Conservation (phyloP, 2,888 invertebrate genomes). For the Drosophila macrospina region DNA sequence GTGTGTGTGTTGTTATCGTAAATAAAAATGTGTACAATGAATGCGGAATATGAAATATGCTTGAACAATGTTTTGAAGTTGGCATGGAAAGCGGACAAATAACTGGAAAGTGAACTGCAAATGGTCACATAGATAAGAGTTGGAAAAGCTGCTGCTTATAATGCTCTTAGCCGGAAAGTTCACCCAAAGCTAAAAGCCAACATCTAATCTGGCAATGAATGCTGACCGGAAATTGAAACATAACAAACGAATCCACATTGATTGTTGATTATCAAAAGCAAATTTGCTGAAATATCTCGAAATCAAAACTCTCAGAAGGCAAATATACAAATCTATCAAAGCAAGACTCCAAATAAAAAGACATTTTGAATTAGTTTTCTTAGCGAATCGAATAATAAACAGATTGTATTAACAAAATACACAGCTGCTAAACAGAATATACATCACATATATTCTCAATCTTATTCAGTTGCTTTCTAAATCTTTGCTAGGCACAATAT, state of each 20-base stretch:
- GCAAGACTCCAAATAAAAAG: not conserved
- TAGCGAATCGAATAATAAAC: not conserved
- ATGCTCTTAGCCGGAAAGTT: constrained; percentile 13
- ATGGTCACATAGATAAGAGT: constrained; percentile 43
- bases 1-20: constrained; percentile 20
- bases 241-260: not conserved
- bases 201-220: not conserved
- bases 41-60: constrained; percentile 51
- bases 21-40: constrained; percentile 50
- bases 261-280: not conserved
- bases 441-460: not conserved
- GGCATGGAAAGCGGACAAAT: constrained; percentile 8
- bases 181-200: not conserved
- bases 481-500: not conserved
- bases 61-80: constrained; percentile 34
- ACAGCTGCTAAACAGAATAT: too few relatives aligned
- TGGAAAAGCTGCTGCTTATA: constrained; percentile 23
- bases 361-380: not conserved
- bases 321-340: not conserved
- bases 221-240: not conserved
- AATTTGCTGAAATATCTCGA: too few relatives aligned
- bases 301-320: not conserved
- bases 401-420: not conserved
- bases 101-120: constrained; percentile 23
- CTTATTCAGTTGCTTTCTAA: constrained; percentile 12